Base-by-base conservation (phyloP, 2,888 invertebrate species). In the Anagyrus pseudococci region DNA sequence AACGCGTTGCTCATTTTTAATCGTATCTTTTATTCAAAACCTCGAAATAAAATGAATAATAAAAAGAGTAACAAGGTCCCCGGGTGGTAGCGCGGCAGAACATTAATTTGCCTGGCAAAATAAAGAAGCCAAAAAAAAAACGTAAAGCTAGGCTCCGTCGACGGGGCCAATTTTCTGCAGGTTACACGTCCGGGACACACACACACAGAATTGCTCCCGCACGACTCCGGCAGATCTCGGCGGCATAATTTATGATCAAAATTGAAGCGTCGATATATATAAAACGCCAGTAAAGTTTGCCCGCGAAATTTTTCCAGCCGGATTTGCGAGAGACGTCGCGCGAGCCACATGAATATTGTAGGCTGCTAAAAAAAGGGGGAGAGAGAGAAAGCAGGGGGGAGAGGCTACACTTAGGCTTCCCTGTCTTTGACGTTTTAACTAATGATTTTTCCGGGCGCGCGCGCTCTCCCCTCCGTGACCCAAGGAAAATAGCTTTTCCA, bases 341-440 rank as follows among this genome's bases (percentile, higher is more conserved):
- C 19, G 44, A 15, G n/a, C 15, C 44, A 17, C 15, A 52, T 37
- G 41, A 23, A 58, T 49, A 60, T 53, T 57, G 52, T 55, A 23
- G 17, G 41, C 22, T 48, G 4, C 15, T n/a, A 13, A 19, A 23
- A 2, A 20, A 41, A 44, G 41, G 44, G 4, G 20, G 7, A 37
- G 48, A 53, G 29, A 47, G 22, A 47, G 29, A 60, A 49, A 58
- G 53, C 40, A 44, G 22, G 17, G 25, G 33, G 41, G 20, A 20
- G 54, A 2, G 25, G 46, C 48, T 54, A 50, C 58, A 54, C 67
- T 66, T 55, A 58, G 54, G 29, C 6, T 29, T 29, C 52, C 65
- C 70, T 72, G 72, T 67, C 72, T 72, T 72, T 72, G 73, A 73
- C 73, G 68, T 70, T 70, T 68, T 66, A 67, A 72, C 71, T 71